These are phyloP conservation scores for Prionace glauca DNA, from an alignment of 2,797 vertebrate species.

Conservation along the genomic window DNA sequence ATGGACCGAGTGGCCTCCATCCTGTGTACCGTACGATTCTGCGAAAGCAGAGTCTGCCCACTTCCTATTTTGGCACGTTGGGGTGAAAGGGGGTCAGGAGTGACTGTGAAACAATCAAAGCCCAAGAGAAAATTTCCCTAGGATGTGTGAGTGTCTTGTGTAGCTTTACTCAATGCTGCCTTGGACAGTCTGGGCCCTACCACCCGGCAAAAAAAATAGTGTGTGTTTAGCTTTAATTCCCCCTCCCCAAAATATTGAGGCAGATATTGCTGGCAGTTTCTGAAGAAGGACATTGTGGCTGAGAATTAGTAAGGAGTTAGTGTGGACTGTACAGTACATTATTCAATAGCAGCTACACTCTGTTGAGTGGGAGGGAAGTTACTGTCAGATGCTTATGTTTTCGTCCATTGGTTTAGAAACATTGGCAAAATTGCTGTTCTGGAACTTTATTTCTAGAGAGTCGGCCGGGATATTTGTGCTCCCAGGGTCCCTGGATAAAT, in stretches of 20 bases:
- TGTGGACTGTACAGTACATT: background rate
- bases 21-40: too few species aligned
- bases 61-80: background rate
- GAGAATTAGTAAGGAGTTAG: background rate
- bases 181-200: background rate
- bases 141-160: background rate
- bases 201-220: background rate
- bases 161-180: background rate
- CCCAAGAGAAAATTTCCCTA: background rate
- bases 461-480: background rate
- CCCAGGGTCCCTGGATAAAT: background rate
- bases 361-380: background rate
- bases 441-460: background rate
- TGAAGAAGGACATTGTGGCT: background rate
- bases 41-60: background rate
- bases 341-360: background rate
- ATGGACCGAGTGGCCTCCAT: background rate
- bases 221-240: background rate
- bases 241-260: background rate
- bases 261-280: background rate
- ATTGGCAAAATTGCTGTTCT: background rate
- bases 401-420: background rate
- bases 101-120: background rate
- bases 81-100: background rate
- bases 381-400: background rate